Conservation (phyloP, 35 echinoderm and acorn worm genomes). For the Acanthaster planci region DNA sequence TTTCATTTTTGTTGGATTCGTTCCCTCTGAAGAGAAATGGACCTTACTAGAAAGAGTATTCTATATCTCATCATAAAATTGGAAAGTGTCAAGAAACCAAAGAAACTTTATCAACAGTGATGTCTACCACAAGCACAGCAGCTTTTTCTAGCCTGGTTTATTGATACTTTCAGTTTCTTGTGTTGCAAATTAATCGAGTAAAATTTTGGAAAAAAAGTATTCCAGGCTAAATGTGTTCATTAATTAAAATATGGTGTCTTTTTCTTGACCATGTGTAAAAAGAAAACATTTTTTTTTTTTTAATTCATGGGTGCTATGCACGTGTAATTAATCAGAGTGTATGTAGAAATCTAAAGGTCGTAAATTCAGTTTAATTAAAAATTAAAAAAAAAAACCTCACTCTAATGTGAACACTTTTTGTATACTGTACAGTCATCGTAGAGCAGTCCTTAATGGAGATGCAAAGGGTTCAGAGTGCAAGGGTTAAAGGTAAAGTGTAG, state of each 20-base stretch:
- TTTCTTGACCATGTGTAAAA: constrained; percentile 17
- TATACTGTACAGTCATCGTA: constrained; percentile 26
- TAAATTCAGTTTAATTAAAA: constrained; percentile 22
- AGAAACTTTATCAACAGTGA: too few species aligned
- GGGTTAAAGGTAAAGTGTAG: constrained; percentile 15
- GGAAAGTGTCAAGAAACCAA: too few species aligned
- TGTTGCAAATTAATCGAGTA: too few species aligned
- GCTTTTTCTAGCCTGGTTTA: too few species aligned
- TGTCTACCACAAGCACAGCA: too few species aligned
- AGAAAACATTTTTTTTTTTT: constrained; percentile 22
- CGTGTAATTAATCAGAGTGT: constrained; percentile 31
- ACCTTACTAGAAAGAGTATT: too few species aligned
- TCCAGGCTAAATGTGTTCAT: constrained; percentile 25
- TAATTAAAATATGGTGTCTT: neutral
- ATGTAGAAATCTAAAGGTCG: constrained; percentile 25
- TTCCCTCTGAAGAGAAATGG: too few species aligned
- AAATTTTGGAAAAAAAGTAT: neutral
- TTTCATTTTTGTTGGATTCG: too few species aligned
- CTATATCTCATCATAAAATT: too few species aligned
- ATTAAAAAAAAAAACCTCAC: constrained; percentile 19
- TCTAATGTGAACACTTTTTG: constrained; percentile 24
- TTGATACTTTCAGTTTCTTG: too few species aligned
- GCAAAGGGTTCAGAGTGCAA: constrained; percentile 11
- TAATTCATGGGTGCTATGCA: constrained; percentile 31
- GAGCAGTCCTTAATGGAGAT: constrained; percentile 20